phyloP scores from a whole-genome alignment of 2,113 vertebrate species.

The Illadopsis cleaveri region DNA sequence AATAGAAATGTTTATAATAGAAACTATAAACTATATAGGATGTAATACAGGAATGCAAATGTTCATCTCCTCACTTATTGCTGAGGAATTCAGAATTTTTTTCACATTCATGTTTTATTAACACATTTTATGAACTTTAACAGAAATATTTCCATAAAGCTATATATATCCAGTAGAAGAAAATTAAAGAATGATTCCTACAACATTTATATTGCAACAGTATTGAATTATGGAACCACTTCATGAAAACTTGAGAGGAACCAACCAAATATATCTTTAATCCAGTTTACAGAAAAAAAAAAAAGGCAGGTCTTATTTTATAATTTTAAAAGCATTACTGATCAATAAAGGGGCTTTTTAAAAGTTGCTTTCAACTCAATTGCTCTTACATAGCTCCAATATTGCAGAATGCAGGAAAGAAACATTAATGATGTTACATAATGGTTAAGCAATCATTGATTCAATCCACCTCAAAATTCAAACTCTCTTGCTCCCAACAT shows the following conservation, averaged over 20 bases:
- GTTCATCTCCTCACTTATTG: background rate
- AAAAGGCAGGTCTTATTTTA: background rate
- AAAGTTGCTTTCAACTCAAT: background rate
- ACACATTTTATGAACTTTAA: background rate
- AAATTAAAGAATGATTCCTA: background rate
- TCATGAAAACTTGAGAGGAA: background rate
- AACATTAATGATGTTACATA: background rate
- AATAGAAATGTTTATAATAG: background rate
- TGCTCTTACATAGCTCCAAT: background rate
- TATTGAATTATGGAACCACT: background rate
- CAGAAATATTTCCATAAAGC: background rate
- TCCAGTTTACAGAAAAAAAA: background rate
- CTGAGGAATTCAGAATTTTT: background rate
- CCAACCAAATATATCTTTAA: background rate
- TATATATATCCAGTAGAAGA: background rate
- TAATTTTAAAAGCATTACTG: background rate
- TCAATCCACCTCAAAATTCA: background rate
- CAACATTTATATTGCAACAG: background rate
- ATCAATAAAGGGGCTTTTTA: background rate
- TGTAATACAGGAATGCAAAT: background rate
- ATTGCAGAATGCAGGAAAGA: background rate
- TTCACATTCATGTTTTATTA: background rate
- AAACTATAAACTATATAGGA: background rate
- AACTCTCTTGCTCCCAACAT: background rate
- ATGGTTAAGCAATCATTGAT: background rate